phyloP scores from a whole-genome alignment of 2,797 vertebrate species.

The Schizothorax lantsangensis region DNA sequence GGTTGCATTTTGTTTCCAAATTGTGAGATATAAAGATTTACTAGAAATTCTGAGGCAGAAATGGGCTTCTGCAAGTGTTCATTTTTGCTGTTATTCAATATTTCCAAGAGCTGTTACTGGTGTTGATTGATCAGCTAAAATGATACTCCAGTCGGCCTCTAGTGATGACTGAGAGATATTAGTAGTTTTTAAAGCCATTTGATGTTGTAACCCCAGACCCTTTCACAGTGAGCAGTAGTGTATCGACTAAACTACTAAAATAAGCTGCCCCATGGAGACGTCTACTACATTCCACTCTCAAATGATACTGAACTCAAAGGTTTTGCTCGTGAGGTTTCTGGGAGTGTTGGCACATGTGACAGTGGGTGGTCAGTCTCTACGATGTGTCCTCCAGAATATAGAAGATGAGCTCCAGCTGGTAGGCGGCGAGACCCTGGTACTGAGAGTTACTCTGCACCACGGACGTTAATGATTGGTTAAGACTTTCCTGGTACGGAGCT shows the following conservation, averaged over 20 bases:
- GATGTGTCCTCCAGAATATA: constrained; percentile 98
- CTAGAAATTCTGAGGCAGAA: neutral
- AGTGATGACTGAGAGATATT: constrained; percentile 8
- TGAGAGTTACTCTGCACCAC: constrained; percentile 95
- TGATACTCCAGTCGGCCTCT: neutral
- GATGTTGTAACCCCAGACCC: constrained; percentile 2
- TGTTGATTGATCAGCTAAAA: neutral
- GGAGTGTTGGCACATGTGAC: constrained; percentile 21
- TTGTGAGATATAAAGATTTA: neutral
- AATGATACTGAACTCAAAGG: constrained; percentile 21
- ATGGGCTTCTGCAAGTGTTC: neutral
- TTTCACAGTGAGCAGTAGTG: constrained; percentile 44
- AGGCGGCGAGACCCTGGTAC: constrained; percentile 88
- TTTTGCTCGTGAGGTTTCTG: constrained; percentile 33
- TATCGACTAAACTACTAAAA: constrained; percentile 15
- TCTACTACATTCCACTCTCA: constrained; percentile 20
- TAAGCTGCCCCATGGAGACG: neutral
- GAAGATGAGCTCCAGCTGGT: constrained; percentile 97
- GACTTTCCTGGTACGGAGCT: constrained; percentile 92
- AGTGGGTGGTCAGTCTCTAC: constrained; percentile 69
- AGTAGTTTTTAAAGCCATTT: neutral
- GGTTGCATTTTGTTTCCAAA: too few relatives aligned
- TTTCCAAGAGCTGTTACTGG: neutral
- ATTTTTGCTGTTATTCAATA: neutral
- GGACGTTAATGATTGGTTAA: constrained; percentile 93